Percentiles rank a stretch among this genome's conserved stretches.
These are phyloP conservation scores for Pelobates cultripes DNA, from an alignment of 2,797 vertebrate genomes.

Conservation along the genomic window DNA sequence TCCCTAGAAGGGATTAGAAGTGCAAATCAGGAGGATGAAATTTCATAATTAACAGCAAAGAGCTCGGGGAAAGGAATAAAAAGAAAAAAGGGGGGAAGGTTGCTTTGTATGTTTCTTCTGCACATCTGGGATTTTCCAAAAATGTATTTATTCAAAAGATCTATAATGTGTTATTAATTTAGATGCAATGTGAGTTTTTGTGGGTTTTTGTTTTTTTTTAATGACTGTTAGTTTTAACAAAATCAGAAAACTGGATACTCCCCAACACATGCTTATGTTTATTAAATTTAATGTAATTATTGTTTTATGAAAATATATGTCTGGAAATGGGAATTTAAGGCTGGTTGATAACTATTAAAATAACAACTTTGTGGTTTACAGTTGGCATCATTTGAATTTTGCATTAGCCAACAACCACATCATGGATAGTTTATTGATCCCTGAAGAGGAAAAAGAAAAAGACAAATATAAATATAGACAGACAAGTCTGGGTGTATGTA, in stretches of 20 bases:
- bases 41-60: conserved; percentile 53
- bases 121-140: conserved; percentile 38
- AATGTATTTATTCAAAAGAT: conserved; percentile 32
- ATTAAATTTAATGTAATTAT: conserved; percentile 28
- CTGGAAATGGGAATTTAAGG: conserved; percentile 13
- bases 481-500: background rate
- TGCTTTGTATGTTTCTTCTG: conserved; percentile 44
- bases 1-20: conserved; percentile 51
- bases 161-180: conserved; percentile 47
- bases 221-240: conserved; percentile 45
- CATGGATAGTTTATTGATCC: background rate
- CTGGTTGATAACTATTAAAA: conserved; percentile 8
- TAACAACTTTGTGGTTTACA: background rate
- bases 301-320: conserved; percentile 7
- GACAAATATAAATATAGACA: background rate
- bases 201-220: conserved; percentile 33
- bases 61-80: conserved; percentile 9
- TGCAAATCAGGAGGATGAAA: conserved; percentile 53
- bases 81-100: conserved; percentile 11
- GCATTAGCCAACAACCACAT: background rate
- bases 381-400: background rate
- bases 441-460: background rate
- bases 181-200: conserved; percentile 28
- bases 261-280: conserved; percentile 22
- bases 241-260: conserved; percentile 35